Percentiles rank a stretch among this genome's conserved stretches.
Conservation (phyloP, 2,888 invertebrate genomes). For the Myathropa florea region DNA sequence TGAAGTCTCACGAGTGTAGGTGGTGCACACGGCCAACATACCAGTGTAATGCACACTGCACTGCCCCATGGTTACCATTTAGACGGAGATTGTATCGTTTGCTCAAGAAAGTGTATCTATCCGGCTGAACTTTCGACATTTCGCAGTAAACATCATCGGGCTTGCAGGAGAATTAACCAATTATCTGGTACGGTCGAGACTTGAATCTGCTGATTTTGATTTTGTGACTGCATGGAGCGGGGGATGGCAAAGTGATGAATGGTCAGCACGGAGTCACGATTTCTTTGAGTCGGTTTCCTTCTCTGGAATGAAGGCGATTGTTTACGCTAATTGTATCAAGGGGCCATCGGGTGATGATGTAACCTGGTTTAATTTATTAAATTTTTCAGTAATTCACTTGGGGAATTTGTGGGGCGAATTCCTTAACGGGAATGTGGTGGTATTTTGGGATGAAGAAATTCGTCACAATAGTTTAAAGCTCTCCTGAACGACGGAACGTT, state of each 20-base stretch:
- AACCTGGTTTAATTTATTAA: constrained; percentile 25
- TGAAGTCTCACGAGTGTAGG: background rate
- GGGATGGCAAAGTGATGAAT: background rate
- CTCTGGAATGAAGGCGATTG: constrained; percentile 21
- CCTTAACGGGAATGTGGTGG: background rate
- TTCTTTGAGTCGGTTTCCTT: constrained; percentile 38
- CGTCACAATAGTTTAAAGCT: no score
- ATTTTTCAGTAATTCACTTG: background rate
- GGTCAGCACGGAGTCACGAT: constrained; percentile 32
- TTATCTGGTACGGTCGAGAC: constrained; percentile 33
- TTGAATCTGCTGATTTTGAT: constrained; percentile 21
- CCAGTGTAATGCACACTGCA: no score
- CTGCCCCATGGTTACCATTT: background rate
- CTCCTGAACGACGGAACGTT: no score
- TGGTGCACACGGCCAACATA: background rate
- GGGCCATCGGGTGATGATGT: constrained; percentile 40
- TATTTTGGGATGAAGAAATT: no score
- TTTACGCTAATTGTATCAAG: background rate
- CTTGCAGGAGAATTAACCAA: constrained; percentile 37
- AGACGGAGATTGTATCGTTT: constrained; percentile 14
- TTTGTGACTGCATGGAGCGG: background rate
- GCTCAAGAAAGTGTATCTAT: constrained; percentile 51
- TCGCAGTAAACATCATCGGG: constrained; percentile 31
- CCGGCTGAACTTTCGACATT: constrained; percentile 58
- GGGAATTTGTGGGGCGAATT: background rate